Evolutionary conservation across 2,888 invertebrate genomes (phyloP).

Genomic region (Cryptus viduatorius): DNA sequence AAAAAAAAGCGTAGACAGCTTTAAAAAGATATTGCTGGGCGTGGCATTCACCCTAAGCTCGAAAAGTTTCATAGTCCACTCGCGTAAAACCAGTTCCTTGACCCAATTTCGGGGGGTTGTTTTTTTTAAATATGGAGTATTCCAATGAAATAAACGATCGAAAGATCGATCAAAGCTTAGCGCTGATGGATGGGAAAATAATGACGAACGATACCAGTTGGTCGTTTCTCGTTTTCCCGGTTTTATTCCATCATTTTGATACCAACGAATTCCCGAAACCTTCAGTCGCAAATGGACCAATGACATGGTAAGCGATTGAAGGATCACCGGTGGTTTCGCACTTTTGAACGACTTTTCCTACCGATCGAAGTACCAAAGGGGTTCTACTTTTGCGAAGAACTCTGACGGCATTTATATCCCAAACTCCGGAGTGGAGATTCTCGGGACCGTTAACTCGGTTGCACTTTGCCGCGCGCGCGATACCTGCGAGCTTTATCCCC

Average conservation of each 20-base stretch:
- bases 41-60: conserved; percentile 51
- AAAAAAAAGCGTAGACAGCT: conserved; percentile 44
- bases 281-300: neutral
- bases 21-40: conserved; percentile 66
- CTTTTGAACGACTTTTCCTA: neutral
- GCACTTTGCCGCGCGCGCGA: conserved; percentile 51
- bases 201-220: neutral
- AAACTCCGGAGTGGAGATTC: neutral
- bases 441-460: conserved; percentile 20
- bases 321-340: neutral
- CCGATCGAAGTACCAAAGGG: neutral
- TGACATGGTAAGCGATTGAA: neutral
- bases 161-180: neutral
- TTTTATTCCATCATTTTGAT: neutral
- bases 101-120: conserved; percentile 30
- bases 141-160: neutral
- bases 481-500: conserved; percentile 44
- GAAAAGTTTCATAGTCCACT: conserved; percentile 51
- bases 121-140: neutral
- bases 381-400: neutral
- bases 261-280: neutral
- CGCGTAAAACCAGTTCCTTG: conserved; percentile 30
- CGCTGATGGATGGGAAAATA: neutral
- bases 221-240: neutral
- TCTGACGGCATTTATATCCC: neutral